Base-by-base conservation (phyloP, 2,888 invertebrate genomes). In the Stenodera caucasica region DNA sequence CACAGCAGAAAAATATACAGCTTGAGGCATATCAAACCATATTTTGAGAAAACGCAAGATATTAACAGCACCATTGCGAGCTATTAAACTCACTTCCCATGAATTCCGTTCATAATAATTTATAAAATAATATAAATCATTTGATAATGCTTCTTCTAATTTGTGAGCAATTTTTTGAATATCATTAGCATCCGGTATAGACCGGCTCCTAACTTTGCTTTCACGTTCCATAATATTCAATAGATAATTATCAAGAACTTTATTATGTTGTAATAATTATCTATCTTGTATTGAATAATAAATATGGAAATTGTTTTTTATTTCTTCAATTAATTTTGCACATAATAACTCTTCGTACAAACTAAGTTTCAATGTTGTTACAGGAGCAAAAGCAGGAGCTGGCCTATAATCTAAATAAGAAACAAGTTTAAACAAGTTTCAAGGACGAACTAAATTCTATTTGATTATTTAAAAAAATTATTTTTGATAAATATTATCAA, bases 21-120 rank as follows among this genome's bases (percentile, higher is more conserved):
- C 89, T 12, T 90, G 87, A 11, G 92, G 90, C 73, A 92, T 81
- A 77, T 92, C 92, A 81, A 89, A 92, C 91, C 92, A 92, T 73
- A 91, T 88, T 80, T 92, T 92, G 68, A 92, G 84, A 77, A 91
- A 92, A 67, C 92, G 86, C 71, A 93, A 82, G 70, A 91, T 89
- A 79, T 91, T 90, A 1, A 91, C 91, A 15, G 92, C 90, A 67
- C 90, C 90, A 81, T 93, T 91, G 49, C 93, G 85, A 50, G 89
- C 89, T 51, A 88, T 88, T 55, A 87, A 85, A 54, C 90, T 90
- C 73, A 91, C 90, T 77, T 92, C 92, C 64, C 88, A 86, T 70
- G 72, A 66, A 66, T 70, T 73, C 57, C 68, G 51, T 55, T 76
- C 75, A 58, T 55, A 58, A 32, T 62, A 53, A 35, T 58, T 58